These are phyloP conservation scores for Cecropterus lyciades DNA, from an alignment of 1,140 invertebrate species.

Conservation along the genomic window DNA sequence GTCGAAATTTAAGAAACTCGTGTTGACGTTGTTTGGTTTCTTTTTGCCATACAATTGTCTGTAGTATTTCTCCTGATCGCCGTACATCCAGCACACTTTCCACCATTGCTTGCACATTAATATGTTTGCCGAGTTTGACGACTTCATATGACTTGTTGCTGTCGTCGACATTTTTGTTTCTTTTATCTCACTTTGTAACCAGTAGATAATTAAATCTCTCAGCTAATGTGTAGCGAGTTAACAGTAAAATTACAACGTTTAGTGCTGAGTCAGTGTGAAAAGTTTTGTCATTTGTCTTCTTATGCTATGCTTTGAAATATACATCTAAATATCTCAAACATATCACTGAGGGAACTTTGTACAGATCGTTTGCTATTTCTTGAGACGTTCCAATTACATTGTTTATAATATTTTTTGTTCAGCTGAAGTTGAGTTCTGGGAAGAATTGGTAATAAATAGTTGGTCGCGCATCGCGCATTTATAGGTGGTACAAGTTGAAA, in stretches of 20 bases:
- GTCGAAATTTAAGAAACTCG: slow-evolving; percentile 61
- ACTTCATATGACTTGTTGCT: slow-evolving; percentile 79
- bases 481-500: neutral
- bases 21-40: slow-evolving; percentile 76
- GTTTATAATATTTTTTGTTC: too few relatives aligned
- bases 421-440: too few relatives aligned
- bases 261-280: too few relatives aligned
- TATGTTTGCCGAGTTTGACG: slow-evolving; percentile 87
- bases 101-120: slow-evolving; percentile 94
- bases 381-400: neutral
- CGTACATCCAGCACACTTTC: slow-evolving; percentile 94
- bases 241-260: too few relatives aligned
- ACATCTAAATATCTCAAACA: too few relatives aligned
- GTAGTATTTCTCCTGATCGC: slow-evolving; percentile 93
- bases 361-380: too few relatives aligned
- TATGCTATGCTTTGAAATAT: too few relatives aligned
- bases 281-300: too few relatives aligned
- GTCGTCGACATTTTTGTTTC: slow-evolving; percentile 78
- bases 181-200: neutral
- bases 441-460: neutral
- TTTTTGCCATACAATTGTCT: slow-evolving; percentile 90
- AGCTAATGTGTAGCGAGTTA: neutral
- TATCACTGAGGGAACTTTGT: too few relatives aligned
- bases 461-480: neutral
- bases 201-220: neutral